Evolutionary conservation across 1,140 invertebrate species (phyloP), one percentile per base, ranked within the genome.

Genomic region (Anoplophora glabripennis): DNA sequence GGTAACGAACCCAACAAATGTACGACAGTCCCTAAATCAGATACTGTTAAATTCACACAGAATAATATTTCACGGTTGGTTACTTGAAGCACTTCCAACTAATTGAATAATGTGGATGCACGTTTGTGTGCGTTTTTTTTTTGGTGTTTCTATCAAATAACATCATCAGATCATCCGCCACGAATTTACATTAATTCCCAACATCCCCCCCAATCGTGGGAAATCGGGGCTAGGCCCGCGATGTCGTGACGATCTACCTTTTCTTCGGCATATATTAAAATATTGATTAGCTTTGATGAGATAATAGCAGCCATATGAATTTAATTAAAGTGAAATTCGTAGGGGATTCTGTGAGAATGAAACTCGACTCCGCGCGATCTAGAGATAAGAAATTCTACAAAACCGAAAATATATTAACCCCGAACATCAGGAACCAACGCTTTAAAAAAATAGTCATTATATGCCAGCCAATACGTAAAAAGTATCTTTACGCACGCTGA

Each of bases 221-320:
- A 41, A 41, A 41, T 12, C 15, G 21, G 21, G 21, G 21, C 21
- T 28, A 28, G 40, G n/a, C n/a, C 40, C 4, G 15, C 15, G 4
- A 41, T 41, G n/a, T 41, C 40, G 40, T 41, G 40, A 41, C 40
- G 40, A 12, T 41, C 7, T 5, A 28, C 21, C 40, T 61, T 48
- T 57, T 61, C 59, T 55, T 61, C 48, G 41, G 59, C 56, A 61
- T 61, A 61, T 34, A 61, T 61, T 61, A 61, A 61, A 61, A 61
- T 61, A 61, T 61, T 61, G 59, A 61, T 61, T 61, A 61, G 59
- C 37, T 46, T 48, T 57, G 53, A 57, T 61, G 59, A 53, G 49
- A 61, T 61, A 61, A 61, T 61, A 53, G 59, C 59, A 61, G 59
- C 53, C 21, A 28, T 61, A 61, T 53, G 59, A 61, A 61, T 61